phyloP scores from a whole-genome alignment of 2,113 vertebrate species.

The Sphaerodactylus townsendi region DNA sequence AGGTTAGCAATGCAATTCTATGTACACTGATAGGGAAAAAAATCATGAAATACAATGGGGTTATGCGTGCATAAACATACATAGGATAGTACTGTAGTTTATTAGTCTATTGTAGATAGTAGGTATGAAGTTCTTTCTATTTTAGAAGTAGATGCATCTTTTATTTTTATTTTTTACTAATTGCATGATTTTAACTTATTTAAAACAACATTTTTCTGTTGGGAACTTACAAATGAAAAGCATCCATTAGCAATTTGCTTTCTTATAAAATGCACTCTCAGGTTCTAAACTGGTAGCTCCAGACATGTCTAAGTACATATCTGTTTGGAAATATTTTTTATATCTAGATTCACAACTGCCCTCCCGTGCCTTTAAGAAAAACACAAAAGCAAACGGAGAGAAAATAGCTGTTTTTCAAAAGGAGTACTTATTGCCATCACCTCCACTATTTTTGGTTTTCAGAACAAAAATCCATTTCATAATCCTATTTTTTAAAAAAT shows the following conservation, averaged over 20 bases:
- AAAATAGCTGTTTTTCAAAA: constrained; percentile 27
- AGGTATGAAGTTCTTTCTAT: constrained; percentile 12
- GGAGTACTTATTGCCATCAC: constrained; percentile 41
- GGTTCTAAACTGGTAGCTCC: constrained; percentile 38
- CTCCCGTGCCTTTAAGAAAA: constrained; percentile 38
- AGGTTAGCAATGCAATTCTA: constrained; percentile 24
- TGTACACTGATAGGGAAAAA: background rate
- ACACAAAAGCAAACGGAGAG: constrained; percentile 9
- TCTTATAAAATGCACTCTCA: constrained; percentile 58
- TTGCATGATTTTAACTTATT: constrained; percentile 18
- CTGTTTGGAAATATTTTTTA: constrained; percentile 8
- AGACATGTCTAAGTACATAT: constrained; percentile 41
- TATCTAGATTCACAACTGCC: background rate
- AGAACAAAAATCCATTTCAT: constrained; percentile 27
- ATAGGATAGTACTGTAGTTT: too few relatives aligned
- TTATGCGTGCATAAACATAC: background rate
- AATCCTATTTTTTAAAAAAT: constrained; percentile 48
- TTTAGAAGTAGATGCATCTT: constrained; percentile 16
- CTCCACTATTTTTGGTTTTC: constrained; percentile 54
- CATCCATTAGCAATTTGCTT: constrained; percentile 40
- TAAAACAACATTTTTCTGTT: constrained; percentile 45
- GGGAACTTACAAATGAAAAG: constrained; percentile 35
- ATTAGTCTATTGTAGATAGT: constrained; percentile 9
- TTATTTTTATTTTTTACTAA: constrained; percentile 48
- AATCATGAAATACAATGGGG: background rate